Evolutionary conservation across 2,113 vertebrate species (phyloP).

Genomic region (Ondatra zibethicus): DNA sequence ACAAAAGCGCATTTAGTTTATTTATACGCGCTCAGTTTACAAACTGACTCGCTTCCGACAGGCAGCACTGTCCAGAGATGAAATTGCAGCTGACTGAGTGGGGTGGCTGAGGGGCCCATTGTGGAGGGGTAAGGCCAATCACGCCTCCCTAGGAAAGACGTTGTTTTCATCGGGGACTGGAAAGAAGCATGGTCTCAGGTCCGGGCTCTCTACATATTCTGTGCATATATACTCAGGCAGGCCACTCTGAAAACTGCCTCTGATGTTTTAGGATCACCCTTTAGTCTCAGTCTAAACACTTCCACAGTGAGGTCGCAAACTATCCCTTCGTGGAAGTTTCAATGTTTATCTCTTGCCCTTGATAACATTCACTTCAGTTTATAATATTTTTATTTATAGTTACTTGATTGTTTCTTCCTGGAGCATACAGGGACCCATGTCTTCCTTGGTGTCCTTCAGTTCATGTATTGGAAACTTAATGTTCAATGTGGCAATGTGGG

Average conservation of each 20-base stretch:
- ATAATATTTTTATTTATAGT: neutral
- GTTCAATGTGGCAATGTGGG: neutral
- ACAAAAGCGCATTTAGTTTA: conserved; percentile 47
- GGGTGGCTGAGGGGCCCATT: neutral
- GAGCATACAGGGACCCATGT: too few relatives aligned
- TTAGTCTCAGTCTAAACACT: neutral
- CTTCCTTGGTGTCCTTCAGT: neutral
- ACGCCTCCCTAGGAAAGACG: neutral
- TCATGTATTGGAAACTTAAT: neutral
- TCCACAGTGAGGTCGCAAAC: neutral
- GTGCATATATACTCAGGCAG: neutral
- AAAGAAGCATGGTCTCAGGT: neutral
- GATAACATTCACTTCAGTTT: neutral
- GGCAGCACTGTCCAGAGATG: neutral
- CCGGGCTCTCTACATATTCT: too few relatives aligned
- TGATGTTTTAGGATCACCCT: neutral
- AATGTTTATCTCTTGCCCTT: neutral
- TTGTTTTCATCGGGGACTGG: neutral
- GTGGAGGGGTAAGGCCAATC: neutral
- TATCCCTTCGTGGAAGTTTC: neutral
- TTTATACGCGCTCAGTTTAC: neutral
- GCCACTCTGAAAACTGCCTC: neutral
- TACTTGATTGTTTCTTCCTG: neutral
- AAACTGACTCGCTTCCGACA: neutral
- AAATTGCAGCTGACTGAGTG: neutral